Evolutionary conservation across 1,140 invertebrate genomes (phyloP).

Genomic region (Tetramorium parvispinum): DNA sequence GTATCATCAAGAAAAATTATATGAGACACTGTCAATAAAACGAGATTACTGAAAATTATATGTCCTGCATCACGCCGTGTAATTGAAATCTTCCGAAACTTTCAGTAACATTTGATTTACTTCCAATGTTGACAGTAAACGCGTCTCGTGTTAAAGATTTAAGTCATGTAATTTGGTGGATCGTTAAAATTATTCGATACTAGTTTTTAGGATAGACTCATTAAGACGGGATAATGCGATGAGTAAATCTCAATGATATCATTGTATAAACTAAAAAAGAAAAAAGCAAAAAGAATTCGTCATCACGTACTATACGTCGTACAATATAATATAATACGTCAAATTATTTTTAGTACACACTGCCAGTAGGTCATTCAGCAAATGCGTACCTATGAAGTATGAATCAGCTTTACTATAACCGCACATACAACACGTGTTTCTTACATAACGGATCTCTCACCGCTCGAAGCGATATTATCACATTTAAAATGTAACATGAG

Average conservation of each 20-base stretch:
- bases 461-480: neutral
- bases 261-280: slow-evolving; percentile 6
- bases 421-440: slow-evolving; percentile 1
- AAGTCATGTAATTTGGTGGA: neutral
- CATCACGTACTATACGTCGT: neutral
- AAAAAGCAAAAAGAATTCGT: slow-evolving; percentile 2
- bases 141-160: neutral
- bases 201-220: neutral
- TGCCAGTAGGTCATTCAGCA: slow-evolving; percentile 69
- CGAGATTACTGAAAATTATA: slow-evolving; percentile 21
- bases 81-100: neutral
- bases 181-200: neutral
- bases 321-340: slow-evolving; percentile 29
- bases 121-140: neutral
- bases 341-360: slow-evolving; percentile 40
- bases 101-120: neutral
- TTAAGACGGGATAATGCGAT: neutral
- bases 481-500: neutral
- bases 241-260: slow-evolving; percentile 34
- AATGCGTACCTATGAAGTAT: slow-evolving; percentile 64
- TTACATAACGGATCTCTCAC: slow-evolving; percentile 44
- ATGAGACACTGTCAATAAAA: neutral
- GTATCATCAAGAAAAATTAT: neutral
- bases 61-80: neutral
- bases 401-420: slow-evolving; percentile 69